Conservation (phyloP, 2,113 vertebrate species). For the Hoplias malabaricus region DNA sequence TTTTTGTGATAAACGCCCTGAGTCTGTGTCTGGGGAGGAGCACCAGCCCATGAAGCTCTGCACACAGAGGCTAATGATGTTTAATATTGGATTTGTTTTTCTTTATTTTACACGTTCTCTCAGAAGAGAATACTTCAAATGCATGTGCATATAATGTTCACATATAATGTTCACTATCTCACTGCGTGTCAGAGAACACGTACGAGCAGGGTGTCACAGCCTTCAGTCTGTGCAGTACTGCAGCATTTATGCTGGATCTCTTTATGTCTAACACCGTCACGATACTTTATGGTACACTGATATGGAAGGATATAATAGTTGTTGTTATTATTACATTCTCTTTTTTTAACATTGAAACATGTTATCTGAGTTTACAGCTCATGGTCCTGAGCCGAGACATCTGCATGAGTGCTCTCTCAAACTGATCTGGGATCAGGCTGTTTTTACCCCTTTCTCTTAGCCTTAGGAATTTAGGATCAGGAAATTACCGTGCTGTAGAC, state of each 20-base stretch:
- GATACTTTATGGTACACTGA: background rate
- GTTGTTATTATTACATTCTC: background rate
- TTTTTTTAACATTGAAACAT: background rate
- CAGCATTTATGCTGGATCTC: constrained; percentile 6
- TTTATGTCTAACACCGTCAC: background rate
- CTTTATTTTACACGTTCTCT: background rate
- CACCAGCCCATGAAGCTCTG: background rate
- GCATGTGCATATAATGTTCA: background rate
- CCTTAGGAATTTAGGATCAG: background rate
- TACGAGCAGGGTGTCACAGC: background rate
- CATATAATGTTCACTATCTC: background rate
- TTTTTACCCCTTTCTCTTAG: background rate
- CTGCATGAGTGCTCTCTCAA: background rate
- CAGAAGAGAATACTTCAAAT: background rate
- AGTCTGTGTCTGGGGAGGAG: background rate
- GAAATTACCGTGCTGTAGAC: constrained; percentile 10
- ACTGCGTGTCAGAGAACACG: background rate
- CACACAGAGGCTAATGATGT: background rate
- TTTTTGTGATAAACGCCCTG: background rate
- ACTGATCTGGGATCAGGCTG: constrained; percentile 26
- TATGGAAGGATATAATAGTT: background rate
- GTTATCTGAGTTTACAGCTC: constrained; percentile 1
- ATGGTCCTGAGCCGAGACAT: background rate
- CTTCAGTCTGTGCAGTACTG: constrained; percentile 2
- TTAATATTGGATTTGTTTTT: background rate